Conservation (phyloP, 2,113 vertebrate genomes). For the Verasper variegatus region DNA sequence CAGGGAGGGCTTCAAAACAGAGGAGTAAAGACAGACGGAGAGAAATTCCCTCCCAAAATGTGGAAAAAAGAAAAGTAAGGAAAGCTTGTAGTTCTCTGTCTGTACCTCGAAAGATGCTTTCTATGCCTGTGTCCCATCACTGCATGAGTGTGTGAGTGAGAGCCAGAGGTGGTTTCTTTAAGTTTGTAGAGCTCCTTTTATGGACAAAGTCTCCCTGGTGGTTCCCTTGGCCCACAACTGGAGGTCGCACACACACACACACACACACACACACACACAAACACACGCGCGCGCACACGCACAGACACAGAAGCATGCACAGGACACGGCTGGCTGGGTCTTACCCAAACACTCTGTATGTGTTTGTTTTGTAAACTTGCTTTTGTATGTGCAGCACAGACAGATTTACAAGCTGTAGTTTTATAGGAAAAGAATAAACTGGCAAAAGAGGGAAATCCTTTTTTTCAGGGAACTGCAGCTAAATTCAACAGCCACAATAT, state of each 20-base stretch:
- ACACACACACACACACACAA: conserved; percentile 27
- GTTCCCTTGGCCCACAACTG: conserved; percentile 67
- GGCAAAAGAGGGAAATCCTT: not conserved
- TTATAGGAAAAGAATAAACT: not conserved
- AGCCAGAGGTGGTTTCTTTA: conserved; percentile 62
- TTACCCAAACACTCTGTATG: conserved; percentile 38
- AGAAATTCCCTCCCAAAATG: not conserved
- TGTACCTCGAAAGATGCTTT: conserved; percentile 31
- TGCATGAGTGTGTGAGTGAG: conserved; percentile 18
- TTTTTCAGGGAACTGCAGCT: not conserved
- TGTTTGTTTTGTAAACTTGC: conserved; percentile 19
- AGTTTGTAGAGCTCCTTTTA: conserved; percentile 78
- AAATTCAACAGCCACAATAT: not conserved
- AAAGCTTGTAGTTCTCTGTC: conserved; percentile 6
- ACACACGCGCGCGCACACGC: conserved; percentile 19
- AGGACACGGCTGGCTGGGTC: conserved; percentile 63
- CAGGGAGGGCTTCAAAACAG: conserved; percentile 26
- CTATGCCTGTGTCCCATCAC: conserved; percentile 47
- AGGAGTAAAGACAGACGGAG: conserved; percentile 20
- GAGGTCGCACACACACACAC: conserved; percentile 58
- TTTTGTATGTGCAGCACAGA: conserved; percentile 12
- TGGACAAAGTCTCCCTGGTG: conserved; percentile 72
- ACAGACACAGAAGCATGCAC: conserved; percentile 3
- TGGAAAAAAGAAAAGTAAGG: too few species aligned
- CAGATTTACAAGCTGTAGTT: conserved; percentile 28